phyloP scores from a whole-genome alignment of 1,140 invertebrate species.

The Drosophila bocki region DNA sequence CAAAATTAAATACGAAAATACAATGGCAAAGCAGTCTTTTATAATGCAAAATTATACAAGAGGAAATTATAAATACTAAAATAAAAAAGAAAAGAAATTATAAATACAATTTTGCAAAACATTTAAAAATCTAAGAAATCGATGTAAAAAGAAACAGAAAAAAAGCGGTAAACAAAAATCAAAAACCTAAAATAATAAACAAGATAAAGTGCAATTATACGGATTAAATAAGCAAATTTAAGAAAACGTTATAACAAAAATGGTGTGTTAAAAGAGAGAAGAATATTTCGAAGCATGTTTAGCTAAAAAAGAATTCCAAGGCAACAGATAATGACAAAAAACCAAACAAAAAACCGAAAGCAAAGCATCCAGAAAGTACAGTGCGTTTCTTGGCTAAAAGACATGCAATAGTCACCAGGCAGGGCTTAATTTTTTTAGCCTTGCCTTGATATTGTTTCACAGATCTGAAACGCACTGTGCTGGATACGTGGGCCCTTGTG shows the following conservation, averaged over 20 bases:
- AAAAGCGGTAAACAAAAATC: conserved; percentile 56
- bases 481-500: background rate
- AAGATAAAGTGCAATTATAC: conserved; percentile 81
- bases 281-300: conserved; percentile 68
- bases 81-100: conserved; percentile 19
- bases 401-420: background rate
- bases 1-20: conserved; percentile 51
- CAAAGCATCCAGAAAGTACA: conserved; percentile 12
- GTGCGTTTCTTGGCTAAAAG: conserved; percentile 19
- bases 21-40: conserved; percentile 37
- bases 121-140: conserved; percentile 53
- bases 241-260: conserved; percentile 56
- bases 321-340: conserved; percentile 44
- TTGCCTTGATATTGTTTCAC: background rate
- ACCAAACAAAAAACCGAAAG: conserved; percentile 32
- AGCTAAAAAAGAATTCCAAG: conserved; percentile 52
- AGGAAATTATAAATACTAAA: conserved; percentile 27
- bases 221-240: conserved; percentile 79
- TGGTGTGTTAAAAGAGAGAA: conserved; percentile 48
- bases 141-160: conserved; percentile 47
- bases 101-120: conserved; percentile 42
- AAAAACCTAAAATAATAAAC: conserved; percentile 65
- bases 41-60: conserved; percentile 65
- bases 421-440: conserved; percentile 1
- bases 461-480: conserved; percentile 23